These are phyloP conservation scores for Beris morrisii DNA, from an alignment of 2,888 invertebrate species.

Conservation along the genomic window DNA sequence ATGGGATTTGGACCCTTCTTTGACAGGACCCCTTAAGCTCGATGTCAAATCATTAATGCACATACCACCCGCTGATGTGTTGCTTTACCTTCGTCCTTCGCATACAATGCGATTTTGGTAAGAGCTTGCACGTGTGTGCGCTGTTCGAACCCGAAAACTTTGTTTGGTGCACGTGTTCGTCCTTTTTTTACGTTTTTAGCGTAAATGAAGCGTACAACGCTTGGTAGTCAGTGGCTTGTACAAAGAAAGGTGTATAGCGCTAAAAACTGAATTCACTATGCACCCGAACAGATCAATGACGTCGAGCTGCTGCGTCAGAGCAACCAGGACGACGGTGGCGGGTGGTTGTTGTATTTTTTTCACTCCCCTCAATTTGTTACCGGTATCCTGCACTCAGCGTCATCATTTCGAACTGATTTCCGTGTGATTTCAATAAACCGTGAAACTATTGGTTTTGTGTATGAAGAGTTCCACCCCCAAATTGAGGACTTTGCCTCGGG, in stretches of 20 bases:
- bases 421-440: conserved; percentile 27
- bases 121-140: conserved; percentile 37
- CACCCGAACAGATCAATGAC: not conserved
- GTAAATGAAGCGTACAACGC: conserved; percentile 18
- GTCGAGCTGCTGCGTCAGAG: not conserved
- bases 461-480: conserved; percentile 22
- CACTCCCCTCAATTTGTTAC: not conserved
- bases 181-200: conserved; percentile 30
- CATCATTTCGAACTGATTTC: conserved; percentile 11
- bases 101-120: conserved; percentile 11
- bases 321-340: not conserved
- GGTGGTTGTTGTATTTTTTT: not conserved
- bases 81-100: conserved; percentile 10
- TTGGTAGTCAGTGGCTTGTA: not conserved
- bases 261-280: no score
- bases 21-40: no score
- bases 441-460: conserved; percentile 11
- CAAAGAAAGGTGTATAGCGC: no score
- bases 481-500: conserved; percentile 4
- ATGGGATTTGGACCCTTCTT: no score
- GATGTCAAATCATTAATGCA: conserved; percentile 23
- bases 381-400: not conserved
- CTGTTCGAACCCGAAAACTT: conserved; percentile 32
- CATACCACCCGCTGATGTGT: conserved; percentile 7
- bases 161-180: conserved; percentile 37